Percentiles rank a stretch among this genome's conserved stretches.
phyloP scores from a whole-genome alignment of 1,140 invertebrate species.

The Drosophila miranda region DNA sequence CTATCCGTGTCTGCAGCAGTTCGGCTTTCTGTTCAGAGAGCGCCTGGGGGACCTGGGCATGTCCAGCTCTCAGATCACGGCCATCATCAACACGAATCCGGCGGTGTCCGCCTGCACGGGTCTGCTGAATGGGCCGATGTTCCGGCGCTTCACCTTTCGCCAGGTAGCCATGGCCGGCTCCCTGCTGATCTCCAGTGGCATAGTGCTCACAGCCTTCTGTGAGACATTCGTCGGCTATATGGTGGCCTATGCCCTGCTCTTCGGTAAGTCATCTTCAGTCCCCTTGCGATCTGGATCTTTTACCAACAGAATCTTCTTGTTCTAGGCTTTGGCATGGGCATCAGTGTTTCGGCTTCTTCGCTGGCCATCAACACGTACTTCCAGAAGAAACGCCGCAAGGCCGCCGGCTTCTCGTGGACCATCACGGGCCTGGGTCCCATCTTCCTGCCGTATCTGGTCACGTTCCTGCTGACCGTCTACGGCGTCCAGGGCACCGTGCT shows the following conservation, averaged over 20 bases:
- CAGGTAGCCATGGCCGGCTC: conserved; percentile 85
- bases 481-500: conserved; percentile 84
- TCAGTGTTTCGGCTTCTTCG: conserved; percentile 85
- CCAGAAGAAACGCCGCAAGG: conserved; percentile 84
- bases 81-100: conserved; percentile 87
- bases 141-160: conserved; percentile 86
- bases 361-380: conserved; percentile 86
- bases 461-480: conserved; percentile 83
- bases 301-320: not conserved
- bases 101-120: conserved; percentile 86
- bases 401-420: conserved; percentile 85
- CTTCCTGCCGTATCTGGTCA: conserved; percentile 84
- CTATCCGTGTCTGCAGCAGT: conserved; percentile 86
- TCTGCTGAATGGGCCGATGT: conserved; percentile 86
- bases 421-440: conserved; percentile 85
- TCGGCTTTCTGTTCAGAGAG: conserved; percentile 86
- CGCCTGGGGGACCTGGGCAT: conserved; percentile 84
- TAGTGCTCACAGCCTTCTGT: conserved; percentile 84
- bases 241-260: conserved; percentile 85
- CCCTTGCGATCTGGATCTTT: conserved; percentile 1
- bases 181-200: conserved; percentile 83
- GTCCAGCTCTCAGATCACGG: conserved; percentile 85
- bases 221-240: conserved; percentile 85
- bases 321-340: conserved; percentile 85
- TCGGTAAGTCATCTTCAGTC: conserved; percentile 82